Percentiles rank a stretch among this genome's conserved stretches.
Conservation (phyloP, 2,888 invertebrate species). For the Eupithecia dodoneata region DNA sequence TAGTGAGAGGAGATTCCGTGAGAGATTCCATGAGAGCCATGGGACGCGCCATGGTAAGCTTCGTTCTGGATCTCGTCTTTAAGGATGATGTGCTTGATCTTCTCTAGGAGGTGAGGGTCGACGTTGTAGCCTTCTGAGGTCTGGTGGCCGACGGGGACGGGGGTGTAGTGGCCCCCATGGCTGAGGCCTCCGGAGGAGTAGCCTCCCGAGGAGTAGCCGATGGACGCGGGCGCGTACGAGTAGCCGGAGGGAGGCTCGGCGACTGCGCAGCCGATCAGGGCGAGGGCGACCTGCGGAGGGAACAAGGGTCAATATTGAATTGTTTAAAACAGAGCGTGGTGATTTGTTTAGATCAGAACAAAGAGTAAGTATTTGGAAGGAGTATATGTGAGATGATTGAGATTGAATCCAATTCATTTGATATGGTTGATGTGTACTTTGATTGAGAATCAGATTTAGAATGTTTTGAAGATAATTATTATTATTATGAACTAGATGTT, state of each 20-base stretch:
- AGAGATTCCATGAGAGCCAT: conserved; percentile 63
- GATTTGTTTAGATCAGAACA: neutral
- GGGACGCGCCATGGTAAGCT: conserved; percentile 78
- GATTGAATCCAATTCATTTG: neutral
- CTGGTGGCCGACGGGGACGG: conserved; percentile 90
- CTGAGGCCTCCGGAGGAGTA: conserved; percentile 85
- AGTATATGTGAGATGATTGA: neutral
- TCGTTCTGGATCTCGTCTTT: conserved; percentile 89
- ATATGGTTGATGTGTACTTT: neutral
- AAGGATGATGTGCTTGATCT: conserved; percentile 92
- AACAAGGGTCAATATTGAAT: neutral
- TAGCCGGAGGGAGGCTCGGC: conserved; percentile 92
- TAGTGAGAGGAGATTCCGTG: conserved; percentile 87
- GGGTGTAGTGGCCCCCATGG: conserved; percentile 89
- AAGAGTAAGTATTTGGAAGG: neutral
- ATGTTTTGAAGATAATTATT: neutral
- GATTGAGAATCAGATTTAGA: neutral
- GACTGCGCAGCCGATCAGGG: conserved; percentile 89
- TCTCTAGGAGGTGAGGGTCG: conserved; percentile 91
- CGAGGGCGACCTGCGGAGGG: conserved; percentile 85
- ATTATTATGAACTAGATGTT: neutral
- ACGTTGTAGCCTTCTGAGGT: conserved; percentile 92
- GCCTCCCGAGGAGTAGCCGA: conserved; percentile 86
- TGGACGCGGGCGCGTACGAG: conserved; percentile 82
- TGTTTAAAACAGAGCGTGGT: neutral